phyloP scores from a whole-genome alignment of 2,797 vertebrate genomes.

The Brotogeris chrysoptera region DNA sequence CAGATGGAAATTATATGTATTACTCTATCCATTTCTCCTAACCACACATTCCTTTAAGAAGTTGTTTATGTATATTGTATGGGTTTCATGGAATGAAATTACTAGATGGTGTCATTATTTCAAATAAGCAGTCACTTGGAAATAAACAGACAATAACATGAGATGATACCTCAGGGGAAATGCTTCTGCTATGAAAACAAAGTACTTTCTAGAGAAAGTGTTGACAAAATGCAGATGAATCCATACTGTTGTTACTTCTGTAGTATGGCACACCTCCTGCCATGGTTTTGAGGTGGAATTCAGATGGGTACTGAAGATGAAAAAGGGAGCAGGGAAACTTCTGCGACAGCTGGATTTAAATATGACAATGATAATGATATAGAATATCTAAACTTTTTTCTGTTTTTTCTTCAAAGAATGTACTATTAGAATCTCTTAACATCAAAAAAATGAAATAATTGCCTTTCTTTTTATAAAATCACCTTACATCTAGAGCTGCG shows the following conservation, averaged over 20 bases:
- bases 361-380: rapidly evolving
- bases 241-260: neutral
- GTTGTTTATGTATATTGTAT: neutral
- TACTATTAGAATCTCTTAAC: neutral
- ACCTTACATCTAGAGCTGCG: neutral
- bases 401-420: neutral
- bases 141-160: neutral
- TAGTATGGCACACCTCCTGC: neutral
- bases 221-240: neutral
- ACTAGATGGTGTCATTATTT: neutral
- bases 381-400: neutral
- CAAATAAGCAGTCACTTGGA: neutral
- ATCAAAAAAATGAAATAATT: neutral
- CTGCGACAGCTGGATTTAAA: neutral
- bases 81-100: neutral
- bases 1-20: neutral
- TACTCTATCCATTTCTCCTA: neutral
- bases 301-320: neutral
- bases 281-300: neutral
- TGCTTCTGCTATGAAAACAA: neutral
- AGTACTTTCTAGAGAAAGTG: neutral
- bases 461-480: neutral
- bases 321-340: neutral
- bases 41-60: neutral
- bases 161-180: neutral